Evolutionary conservation across 1,140 invertebrate species (phyloP).

Genomic region (Agrilus planipennis): DNA sequence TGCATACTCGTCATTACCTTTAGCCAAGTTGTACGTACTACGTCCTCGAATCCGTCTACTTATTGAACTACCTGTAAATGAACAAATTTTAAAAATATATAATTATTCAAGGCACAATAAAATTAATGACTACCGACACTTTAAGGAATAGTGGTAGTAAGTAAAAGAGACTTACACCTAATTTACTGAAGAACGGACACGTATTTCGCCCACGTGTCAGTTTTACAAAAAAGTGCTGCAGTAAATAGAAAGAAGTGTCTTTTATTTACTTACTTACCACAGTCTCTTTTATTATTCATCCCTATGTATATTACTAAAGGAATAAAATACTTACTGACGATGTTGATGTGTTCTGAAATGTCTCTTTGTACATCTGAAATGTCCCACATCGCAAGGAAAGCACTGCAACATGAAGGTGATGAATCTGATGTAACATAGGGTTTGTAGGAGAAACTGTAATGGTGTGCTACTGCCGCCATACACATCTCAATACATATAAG

Average conservation of each 20-base stretch:
- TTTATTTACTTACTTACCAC: slow-evolving; percentile 1
- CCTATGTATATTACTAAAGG: too few relatives aligned
- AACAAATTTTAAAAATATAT: slow-evolving; percentile 6
- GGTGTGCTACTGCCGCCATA: slow-evolving; percentile 85
- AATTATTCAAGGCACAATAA: neutral
- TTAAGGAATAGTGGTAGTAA: neutral
- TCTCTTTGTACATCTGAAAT: slow-evolving; percentile 86
- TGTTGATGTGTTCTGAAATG: slow-evolving; percentile 81
- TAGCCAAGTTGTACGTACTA: slow-evolving; percentile 54
- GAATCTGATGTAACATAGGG: slow-evolving; percentile 55
- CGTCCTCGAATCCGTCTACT: slow-evolving; percentile 60
- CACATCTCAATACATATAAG: slow-evolving; percentile 98
- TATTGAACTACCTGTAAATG: slow-evolving; percentile 48
- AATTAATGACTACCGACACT: neutral
- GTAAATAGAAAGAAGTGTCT: neutral
- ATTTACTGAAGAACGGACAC: neutral
- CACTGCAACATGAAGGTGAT: slow-evolving; percentile 43
- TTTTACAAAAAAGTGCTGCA: neutral
- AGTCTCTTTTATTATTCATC: slow-evolving; percentile 1
- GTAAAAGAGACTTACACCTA: neutral
- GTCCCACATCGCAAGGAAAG: slow-evolving; percentile 80
- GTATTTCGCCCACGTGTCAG: neutral
- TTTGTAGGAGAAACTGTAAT: slow-evolving; percentile 88
- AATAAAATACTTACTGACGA: slow-evolving; percentile 54
- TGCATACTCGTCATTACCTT: slow-evolving; percentile 40